Conservation (phyloP, 30 jellyfish, hydroid and myxozoan species). For the Chrysaora quinquecirrha region DNA sequence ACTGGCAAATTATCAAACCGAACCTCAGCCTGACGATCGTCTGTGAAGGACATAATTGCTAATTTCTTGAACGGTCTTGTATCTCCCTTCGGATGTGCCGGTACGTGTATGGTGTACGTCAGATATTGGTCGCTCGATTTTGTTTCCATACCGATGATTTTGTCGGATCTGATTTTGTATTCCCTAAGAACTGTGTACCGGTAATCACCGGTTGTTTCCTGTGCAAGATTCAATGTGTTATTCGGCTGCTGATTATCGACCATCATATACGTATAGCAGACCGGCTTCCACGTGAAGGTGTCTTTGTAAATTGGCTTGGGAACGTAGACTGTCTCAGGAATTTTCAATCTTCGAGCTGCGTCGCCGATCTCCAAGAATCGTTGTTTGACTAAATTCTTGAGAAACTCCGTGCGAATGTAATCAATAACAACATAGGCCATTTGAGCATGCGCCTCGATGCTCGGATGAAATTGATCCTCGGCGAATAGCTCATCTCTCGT, state of each 20-base stretch:
- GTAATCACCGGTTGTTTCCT: constrained; percentile 80
- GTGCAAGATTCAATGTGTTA: constrained; percentile 81
- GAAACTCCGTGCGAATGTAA: constrained; percentile 97
- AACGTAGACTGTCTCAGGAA: constrained; percentile 89
- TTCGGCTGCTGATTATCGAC: constrained; percentile 94
- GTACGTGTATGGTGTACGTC: constrained; percentile 75
- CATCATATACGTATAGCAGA: constrained; percentile 94
- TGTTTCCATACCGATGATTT: constrained; percentile 97
- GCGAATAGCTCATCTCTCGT: constrained; percentile 92
- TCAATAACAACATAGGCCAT: constrained; percentile 95
- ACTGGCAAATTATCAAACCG: constrained; percentile 69
- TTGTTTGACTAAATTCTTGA: constrained; percentile 94
- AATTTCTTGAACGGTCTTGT: constrained; percentile 79
- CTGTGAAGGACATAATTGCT: constrained; percentile 98
- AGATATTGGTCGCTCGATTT: constrained; percentile 81
- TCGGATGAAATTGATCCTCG: constrained; percentile 98
- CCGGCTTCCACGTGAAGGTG: constrained; percentile 96
- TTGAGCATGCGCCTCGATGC: constrained; percentile 98
- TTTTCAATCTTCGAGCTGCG: constrained; percentile 90
- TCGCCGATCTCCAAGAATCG: constrained; percentile 90
- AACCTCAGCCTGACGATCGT: constrained; percentile 89
- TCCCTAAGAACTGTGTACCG: constrained; percentile 91
- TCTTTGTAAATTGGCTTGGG: constrained; percentile 91
- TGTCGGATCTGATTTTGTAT: constrained; percentile 96
- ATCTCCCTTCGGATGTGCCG: constrained; percentile 85